Percentiles rank a stretch among this genome's conserved stretches.
These are phyloP conservation scores for Drosophila mayaguana DNA, from an alignment of 2,888 invertebrate genomes.

Conservation along the genomic window DNA sequence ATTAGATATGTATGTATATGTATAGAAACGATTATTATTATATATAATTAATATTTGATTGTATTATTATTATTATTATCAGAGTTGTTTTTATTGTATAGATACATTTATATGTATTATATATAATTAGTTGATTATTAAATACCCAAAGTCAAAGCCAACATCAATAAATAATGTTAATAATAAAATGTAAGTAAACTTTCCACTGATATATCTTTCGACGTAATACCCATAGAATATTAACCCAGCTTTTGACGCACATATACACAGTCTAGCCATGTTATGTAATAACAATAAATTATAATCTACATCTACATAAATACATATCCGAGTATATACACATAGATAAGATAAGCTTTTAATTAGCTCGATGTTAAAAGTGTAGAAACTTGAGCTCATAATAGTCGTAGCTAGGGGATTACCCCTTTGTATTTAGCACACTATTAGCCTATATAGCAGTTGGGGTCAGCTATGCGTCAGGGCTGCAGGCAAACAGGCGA, in stretches of 20 bases:
- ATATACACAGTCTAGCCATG: slow-evolving; percentile 28
- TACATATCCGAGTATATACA: neutral
- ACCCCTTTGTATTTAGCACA: slow-evolving; percentile 18
- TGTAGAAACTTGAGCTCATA: slow-evolving; percentile 1
- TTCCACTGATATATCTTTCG: neutral
- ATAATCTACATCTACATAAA: slow-evolving; percentile 18
- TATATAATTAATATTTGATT: too few relatives aligned
- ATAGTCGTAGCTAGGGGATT: slow-evolving; percentile 1
- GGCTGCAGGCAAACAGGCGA: slow-evolving; percentile 8
- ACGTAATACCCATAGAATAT: slow-evolving; percentile 12
- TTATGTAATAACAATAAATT: slow-evolving; percentile 34
- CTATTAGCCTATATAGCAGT: slow-evolving; percentile 20
- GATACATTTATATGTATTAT: neutral
- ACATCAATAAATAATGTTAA: neutral
- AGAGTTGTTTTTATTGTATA: neutral
- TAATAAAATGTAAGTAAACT: neutral
- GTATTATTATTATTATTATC: too few relatives aligned
- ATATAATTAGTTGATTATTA: neutral
- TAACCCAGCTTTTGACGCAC: slow-evolving; percentile 24
- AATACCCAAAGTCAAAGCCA: neutral
- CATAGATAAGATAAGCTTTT: slow-evolving; percentile 36
- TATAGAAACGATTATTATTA: neutral
- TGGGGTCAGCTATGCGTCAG: slow-evolving; percentile 39
- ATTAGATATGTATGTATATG: too few relatives aligned
- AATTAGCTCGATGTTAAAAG: slow-evolving; percentile 1